phyloP scores from a whole-genome alignment of 2,888 invertebrate species.

The Cerastis leucographa region DNA sequence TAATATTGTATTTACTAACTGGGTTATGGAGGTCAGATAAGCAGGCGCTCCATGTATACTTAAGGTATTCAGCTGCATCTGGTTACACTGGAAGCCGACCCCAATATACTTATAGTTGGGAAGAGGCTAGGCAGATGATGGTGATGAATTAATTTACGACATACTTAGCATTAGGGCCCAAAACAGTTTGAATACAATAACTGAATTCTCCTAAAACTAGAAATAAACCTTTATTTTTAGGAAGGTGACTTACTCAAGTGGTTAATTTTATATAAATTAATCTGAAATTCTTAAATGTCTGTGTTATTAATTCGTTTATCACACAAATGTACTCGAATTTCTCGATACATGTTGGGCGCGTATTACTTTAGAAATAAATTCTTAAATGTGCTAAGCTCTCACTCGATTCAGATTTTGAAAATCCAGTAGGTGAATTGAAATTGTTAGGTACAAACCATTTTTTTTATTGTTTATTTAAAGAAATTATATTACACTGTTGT shows the following conservation, averaged over 20 bases:
- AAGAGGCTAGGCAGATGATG: too few relatives aligned
- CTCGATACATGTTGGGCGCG: neutral
- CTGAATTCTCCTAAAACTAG: neutral
- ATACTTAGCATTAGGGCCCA: neutral
- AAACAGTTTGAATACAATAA: neutral
- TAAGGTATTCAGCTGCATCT: too few relatives aligned
- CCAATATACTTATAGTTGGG: too few relatives aligned
- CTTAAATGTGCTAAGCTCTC: neutral
- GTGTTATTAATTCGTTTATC: neutral
- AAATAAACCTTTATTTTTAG: neutral
- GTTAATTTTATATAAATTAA: neutral
- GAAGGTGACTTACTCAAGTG: neutral
- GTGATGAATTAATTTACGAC: neutral
- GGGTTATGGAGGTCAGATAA: too few relatives aligned
- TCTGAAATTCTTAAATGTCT: neutral
- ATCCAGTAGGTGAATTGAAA: neutral
- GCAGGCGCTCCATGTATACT: too few relatives aligned
- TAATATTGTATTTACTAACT: too few relatives aligned
- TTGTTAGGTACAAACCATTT: neutral
- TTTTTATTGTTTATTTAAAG: too few relatives aligned
- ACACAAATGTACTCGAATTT: neutral
- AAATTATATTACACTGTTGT: too few relatives aligned
- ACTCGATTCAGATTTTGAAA: neutral
- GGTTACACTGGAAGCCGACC: too few relatives aligned
- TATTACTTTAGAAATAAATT: neutral